Percentiles rank a stretch among this genome's conserved stretches.
These are phyloP conservation scores for Albula goreensis DNA, from an alignment of 2,113 vertebrate species.

Conservation along the genomic window DNA sequence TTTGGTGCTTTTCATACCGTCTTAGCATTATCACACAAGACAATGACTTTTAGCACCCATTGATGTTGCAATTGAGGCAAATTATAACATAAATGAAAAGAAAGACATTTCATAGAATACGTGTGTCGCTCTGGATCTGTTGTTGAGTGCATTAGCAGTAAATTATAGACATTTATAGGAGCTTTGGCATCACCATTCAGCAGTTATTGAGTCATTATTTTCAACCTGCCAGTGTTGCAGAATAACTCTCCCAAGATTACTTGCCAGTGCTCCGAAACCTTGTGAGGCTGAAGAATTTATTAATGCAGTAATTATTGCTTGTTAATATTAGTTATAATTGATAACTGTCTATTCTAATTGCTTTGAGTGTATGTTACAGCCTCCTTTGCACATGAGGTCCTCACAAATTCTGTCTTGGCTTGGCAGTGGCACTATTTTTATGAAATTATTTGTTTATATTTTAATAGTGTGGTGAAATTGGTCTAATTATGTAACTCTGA, in stretches of 20 bases:
- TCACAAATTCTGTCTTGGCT: background rate
- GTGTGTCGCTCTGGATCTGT: conserved; percentile 8
- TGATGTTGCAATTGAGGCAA: conserved; percentile 19
- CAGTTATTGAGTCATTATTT: conserved; percentile 7
- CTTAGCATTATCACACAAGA: conserved; percentile 10
- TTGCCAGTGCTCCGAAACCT: conserved; percentile 7
- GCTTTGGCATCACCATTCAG: conserved; percentile 9
- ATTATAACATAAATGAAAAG: conserved; percentile 18
- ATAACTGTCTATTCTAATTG: background rate
- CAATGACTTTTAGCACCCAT: conserved; percentile 20
- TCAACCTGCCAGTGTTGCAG: conserved; percentile 6
- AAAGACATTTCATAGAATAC: background rate
- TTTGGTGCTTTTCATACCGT: conserved; percentile 19
- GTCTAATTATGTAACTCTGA: background rate
- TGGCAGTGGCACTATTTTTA: background rate
- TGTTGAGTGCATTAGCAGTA: conserved; percentile 7
- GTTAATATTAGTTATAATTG: conserved; percentile 5
- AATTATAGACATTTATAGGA: conserved; percentile 11
- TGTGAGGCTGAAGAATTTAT: background rate
- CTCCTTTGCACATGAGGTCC: background rate
- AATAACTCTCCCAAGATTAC: background rate
- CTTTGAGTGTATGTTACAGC: background rate
- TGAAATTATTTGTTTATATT: background rate
- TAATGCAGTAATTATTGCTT: conserved; percentile 2
- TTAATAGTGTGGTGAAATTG: background rate